phyloP scores from a whole-genome alignment of 1,140 invertebrate species.

The Arion vulgaris region DNA sequence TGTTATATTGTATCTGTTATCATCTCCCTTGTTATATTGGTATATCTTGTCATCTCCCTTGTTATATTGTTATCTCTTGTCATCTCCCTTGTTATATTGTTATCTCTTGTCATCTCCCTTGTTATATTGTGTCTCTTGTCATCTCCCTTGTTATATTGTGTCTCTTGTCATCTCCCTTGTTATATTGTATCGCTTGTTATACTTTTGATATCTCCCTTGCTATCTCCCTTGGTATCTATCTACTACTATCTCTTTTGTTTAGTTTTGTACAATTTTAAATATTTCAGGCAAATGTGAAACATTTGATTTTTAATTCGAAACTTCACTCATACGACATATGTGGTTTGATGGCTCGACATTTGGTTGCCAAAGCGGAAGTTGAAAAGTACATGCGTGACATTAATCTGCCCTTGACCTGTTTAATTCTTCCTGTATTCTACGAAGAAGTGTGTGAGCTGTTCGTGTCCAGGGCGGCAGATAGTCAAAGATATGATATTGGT shows the following conservation, averaged over 20 bases:
- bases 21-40: too few species aligned
- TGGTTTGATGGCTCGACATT: slow-evolving; percentile 58
- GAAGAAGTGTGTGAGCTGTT: slow-evolving; percentile 59
- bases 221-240: not conserved
- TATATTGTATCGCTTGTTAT: too few species aligned
- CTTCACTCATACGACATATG: slow-evolving; percentile 56
- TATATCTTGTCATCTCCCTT: too few species aligned
- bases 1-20: too few species aligned
- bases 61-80: too few species aligned
- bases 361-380: slow-evolving; percentile 67
- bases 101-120: too few species aligned
- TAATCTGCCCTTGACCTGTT: slow-evolving; percentile 56
- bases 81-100: too few species aligned
- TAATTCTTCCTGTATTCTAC: slow-evolving; percentile 64
- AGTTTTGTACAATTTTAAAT: too few species aligned
- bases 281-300: slow-evolving; percentile 47
- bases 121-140: too few species aligned
- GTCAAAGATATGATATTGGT: slow-evolving; percentile 53
- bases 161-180: too few species aligned
- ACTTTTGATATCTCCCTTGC: not conserved
- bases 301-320: slow-evolving; percentile 66
- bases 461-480: slow-evolving; percentile 47
- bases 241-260: not conserved
- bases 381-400: slow-evolving; percentile 62
- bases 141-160: too few species aligned